Conservation (phyloP, 2,797 vertebrate genomes). For the Falco naumanni region DNA sequence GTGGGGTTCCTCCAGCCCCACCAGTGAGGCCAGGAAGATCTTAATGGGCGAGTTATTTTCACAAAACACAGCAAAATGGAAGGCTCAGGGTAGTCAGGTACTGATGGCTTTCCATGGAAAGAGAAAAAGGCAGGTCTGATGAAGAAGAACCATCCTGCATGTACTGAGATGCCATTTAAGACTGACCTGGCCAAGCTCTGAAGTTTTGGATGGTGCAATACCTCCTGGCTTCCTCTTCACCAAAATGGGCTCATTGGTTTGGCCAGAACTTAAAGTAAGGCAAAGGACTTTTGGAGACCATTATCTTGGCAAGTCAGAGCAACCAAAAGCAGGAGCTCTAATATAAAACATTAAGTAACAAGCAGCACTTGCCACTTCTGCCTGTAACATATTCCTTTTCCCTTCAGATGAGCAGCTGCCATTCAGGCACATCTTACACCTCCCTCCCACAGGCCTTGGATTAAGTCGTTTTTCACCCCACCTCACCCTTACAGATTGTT, state of each 20-base stretch:
- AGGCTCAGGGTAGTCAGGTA: neutral
- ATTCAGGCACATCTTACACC: neutral
- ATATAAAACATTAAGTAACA: neutral
- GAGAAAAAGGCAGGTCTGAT: neutral
- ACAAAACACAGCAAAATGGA: neutral
- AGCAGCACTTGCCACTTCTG: neutral
- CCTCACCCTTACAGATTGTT: neutral
- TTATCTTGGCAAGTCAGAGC: neutral
- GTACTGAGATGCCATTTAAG: rapidly evolving
- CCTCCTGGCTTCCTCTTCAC: neutral
- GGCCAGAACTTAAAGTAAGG: neutral
- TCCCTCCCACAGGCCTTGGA: neutral
- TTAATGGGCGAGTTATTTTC: rapidly evolving
- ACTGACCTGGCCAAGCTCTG: neutral
- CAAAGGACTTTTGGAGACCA: neutral
- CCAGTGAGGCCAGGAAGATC: neutral
- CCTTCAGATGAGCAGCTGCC: neutral
- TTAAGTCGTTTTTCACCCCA: neutral
- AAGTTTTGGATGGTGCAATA: neutral
- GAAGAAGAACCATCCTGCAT: neutral
- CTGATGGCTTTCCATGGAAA: rapidly evolving
- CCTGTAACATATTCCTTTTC: neutral
- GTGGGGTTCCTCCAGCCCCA: neutral
- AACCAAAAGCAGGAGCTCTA: neutral
- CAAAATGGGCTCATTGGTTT: rapidly evolving